phyloP scores from a whole-genome alignment of 2,797 vertebrate genomes.

The Esox lucius region DNA sequence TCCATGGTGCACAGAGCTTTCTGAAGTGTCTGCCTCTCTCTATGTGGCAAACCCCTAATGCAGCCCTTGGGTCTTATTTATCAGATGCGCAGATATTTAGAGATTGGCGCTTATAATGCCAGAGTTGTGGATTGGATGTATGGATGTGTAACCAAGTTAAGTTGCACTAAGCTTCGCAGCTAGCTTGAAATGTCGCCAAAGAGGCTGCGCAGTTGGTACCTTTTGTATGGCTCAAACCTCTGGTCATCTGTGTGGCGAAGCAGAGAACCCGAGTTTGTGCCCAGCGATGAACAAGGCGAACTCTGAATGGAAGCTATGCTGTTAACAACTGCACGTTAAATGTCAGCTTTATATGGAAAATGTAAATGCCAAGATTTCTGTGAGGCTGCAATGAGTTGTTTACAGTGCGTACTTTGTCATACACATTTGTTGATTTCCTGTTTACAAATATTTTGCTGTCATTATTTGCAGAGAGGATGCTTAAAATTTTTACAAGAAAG shows the following conservation, averaged over 20 bases:
- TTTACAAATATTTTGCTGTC: no score
- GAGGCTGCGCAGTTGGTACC: background rate
- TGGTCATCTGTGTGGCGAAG: background rate
- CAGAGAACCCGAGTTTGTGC: background rate
- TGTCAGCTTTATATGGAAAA: no score
- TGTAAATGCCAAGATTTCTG: no score
- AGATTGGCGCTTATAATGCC: no score
- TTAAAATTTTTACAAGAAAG: no score
- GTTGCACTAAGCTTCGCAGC: background rate
- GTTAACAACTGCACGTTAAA: no score
- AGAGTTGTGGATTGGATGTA: background rate
- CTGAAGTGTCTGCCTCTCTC: background rate
- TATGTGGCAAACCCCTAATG: background rate
- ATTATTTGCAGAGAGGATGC: no score
- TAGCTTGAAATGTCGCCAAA: background rate
- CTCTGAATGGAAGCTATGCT: background rate
- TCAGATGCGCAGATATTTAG: no score
- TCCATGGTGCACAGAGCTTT: background rate
- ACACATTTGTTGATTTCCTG: no score
- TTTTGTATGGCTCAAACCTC: background rate
- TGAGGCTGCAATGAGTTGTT: no score
- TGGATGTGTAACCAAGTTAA: background rate
- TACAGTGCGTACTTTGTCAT: no score
- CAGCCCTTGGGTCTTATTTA: background rate
- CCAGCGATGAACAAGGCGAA: background rate